Conservation (phyloP, 2,888 invertebrate genomes). For the Eupithecia dodoneata region DNA sequence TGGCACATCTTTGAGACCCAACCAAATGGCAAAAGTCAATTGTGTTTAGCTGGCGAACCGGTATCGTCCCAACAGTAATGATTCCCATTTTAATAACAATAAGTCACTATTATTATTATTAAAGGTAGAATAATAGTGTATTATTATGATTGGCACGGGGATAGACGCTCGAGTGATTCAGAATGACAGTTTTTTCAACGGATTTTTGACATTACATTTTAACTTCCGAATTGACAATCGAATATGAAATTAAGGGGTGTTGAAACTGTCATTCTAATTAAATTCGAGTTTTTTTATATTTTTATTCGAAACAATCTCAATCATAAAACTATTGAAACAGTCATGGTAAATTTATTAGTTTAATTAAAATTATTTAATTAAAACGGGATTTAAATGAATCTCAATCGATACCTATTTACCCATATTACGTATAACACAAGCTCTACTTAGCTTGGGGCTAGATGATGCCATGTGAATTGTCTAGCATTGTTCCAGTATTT, state of each 20-base stretch:
- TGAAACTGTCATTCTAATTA: not conserved
- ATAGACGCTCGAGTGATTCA: conserved; percentile 77
- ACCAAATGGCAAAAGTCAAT: conserved; percentile 81
- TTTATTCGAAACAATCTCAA: not conserved
- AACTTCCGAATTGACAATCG: conserved; percentile 33
- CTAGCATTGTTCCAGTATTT: too few relatives aligned
- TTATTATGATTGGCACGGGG: conserved; percentile 75
- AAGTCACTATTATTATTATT: conserved; percentile 74
- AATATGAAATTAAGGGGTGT: conserved; percentile 7
- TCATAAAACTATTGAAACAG: too few relatives aligned
- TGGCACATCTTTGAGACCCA: conserved; percentile 73
- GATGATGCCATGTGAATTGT: not conserved
- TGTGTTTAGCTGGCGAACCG: conserved; percentile 70
- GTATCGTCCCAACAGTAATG: conserved; percentile 62
- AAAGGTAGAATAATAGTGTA: conserved; percentile 60
- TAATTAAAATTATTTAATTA: too few relatives aligned
- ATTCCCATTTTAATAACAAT: conserved; percentile 71
- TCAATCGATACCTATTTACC: too few relatives aligned
- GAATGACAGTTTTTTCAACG: conserved; percentile 75
- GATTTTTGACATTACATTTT: conserved; percentile 59
- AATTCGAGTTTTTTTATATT: not conserved
- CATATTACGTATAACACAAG: too few relatives aligned
- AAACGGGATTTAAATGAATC: too few relatives aligned
- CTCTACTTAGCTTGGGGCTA: too few relatives aligned
- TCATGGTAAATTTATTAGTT: too few relatives aligned